Evolutionary conservation across 2,113 vertebrate species (phyloP).

Genomic region (Catharus fuscescens): DNA sequence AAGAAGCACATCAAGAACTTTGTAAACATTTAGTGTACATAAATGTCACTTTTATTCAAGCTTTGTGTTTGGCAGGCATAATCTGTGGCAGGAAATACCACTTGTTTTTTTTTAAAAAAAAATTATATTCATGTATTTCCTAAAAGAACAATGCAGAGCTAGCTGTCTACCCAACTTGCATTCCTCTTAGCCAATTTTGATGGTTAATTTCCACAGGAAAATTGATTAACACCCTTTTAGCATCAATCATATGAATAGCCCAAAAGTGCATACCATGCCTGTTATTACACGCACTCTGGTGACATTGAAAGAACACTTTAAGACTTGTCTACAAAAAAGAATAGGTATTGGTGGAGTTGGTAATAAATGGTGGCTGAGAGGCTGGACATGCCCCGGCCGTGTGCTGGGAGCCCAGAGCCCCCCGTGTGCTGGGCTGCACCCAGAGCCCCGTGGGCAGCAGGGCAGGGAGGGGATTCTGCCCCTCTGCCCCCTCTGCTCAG

Average conservation of each 20-base stretch:
- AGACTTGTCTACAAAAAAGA: not conserved
- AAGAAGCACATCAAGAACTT: conserved; percentile 25
- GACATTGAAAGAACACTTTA: not conserved
- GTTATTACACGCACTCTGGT: not conserved
- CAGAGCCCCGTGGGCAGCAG: not conserved
- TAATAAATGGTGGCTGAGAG: not conserved
- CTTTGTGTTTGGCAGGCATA: conserved; percentile 9
- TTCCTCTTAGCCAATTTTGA: not conserved
- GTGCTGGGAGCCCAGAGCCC: not conserved
- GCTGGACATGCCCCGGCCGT: rapidly evolving
- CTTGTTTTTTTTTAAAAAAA: not conserved
- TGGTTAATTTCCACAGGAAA: not conserved
- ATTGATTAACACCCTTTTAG: not conserved
- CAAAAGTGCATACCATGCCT: not conserved
- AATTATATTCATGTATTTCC: not conserved
- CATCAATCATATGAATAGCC: not conserved
- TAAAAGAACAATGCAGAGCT: not conserved
- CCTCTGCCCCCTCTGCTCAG: too few species aligned
- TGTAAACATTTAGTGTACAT: conserved; percentile 27
- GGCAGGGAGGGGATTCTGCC: too few species aligned
- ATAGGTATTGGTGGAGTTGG: not conserved
- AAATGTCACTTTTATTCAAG: conserved; percentile 36
- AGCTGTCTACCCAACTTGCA: not conserved
- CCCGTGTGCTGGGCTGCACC: too few species aligned
- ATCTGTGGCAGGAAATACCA: not conserved